phyloP scores from a whole-genome alignment of 2,888 invertebrate species.

The Caenorhabditis afra region DNA sequence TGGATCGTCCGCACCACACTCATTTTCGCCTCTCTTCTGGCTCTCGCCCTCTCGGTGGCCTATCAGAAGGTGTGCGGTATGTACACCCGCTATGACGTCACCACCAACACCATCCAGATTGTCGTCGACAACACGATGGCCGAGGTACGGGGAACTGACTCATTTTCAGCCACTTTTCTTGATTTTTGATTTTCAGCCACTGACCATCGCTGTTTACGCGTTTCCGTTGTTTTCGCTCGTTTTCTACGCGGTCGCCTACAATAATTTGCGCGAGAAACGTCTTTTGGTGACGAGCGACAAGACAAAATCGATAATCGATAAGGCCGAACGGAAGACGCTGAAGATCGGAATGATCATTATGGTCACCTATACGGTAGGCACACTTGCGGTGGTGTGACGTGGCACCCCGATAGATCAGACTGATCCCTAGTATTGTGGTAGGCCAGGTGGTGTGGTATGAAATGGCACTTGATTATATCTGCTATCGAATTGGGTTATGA shows the following conservation, averaged over 20 bases:
- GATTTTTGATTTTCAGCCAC: conserved; percentile 4
- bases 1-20: conserved; percentile 46
- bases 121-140: conserved; percentile 35
- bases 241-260: conserved; percentile 50
- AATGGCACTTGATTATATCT: too few species aligned
- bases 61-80: conserved; percentile 48
- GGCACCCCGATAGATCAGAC: too few species aligned
- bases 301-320: conserved; percentile 43
- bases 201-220: conserved; percentile 35
- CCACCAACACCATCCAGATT: conserved; percentile 32
- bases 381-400: neutral
- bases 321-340: conserved; percentile 41
- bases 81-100: conserved; percentile 38
- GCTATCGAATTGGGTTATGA: too few species aligned
- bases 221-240: conserved; percentile 44
- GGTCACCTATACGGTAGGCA: conserved; percentile 39
- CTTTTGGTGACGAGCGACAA: conserved; percentile 45
- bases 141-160: conserved; percentile 35
- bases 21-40: conserved; percentile 14
- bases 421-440: too few species aligned
- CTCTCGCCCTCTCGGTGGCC: conserved; percentile 24
- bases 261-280: conserved; percentile 43
- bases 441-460: too few species aligned
- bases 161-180: neutral
- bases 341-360: conserved; percentile 51